Conservation (phyloP, 2,113 vertebrate species). For the Steatornis caripensis region DNA sequence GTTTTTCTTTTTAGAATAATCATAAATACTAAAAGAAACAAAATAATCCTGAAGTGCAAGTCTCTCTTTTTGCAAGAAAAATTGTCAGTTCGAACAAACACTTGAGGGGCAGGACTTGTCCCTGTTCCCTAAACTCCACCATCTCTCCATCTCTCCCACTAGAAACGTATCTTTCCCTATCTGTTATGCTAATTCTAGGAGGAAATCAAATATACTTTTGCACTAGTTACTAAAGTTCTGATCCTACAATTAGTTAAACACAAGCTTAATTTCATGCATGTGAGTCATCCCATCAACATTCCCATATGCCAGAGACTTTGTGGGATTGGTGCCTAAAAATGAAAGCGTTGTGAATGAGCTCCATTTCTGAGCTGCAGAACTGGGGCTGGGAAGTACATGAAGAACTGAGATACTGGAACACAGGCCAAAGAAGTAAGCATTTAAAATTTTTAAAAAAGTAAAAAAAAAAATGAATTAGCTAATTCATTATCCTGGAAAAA, state of each 20-base stretch:
- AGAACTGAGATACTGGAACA: not conserved
- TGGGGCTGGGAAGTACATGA: not conserved
- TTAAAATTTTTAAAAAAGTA: not conserved
- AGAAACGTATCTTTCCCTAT: not conserved
- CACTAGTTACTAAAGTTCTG: not conserved
- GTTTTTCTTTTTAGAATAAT: not conserved
- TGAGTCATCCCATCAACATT: constrained; percentile 18
- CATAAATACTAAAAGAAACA: not conserved
- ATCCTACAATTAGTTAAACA: constrained; percentile 19
- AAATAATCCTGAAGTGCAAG: not conserved
- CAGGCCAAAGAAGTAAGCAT: not conserved
- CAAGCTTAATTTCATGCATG: constrained; percentile 5
- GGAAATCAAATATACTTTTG: constrained; percentile 5
- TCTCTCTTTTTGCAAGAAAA: not conserved
- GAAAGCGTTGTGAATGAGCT: constrained; percentile 20
- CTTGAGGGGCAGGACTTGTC: not conserved
- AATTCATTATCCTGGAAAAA: not conserved
- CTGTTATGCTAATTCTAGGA: not conserved
- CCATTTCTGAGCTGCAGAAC: not conserved
- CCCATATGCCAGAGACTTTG: not conserved
- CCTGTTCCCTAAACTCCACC: not conserved
- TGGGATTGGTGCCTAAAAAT: constrained; percentile 5
- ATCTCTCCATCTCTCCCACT: not conserved
- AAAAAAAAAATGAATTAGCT: not conserved
- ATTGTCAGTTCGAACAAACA: not conserved